A percentile compares a stretch with the other conserved stretches of the same genome.
Evolutionary conservation across 2,113 vertebrate genomes (phyloP).

Genomic region (Agelaius tricolor): DNA sequence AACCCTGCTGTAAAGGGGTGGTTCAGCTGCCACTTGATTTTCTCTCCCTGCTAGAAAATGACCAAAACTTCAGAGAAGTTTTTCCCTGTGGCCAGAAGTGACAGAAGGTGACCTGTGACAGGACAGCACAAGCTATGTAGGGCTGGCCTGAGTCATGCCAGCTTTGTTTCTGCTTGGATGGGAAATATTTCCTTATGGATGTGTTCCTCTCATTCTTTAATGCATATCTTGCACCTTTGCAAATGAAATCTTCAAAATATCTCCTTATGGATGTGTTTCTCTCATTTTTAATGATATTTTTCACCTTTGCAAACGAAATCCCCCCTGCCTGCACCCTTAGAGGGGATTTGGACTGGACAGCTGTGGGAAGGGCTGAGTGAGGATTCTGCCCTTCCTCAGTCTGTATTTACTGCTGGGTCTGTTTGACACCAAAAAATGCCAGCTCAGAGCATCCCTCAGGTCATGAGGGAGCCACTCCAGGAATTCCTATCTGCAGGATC

Average conservation of each 20-base stretch:
- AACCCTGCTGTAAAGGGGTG: neutral
- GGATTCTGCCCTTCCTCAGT: neutral
- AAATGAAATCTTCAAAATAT: too few relatives aligned
- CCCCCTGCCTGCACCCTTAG: neutral
- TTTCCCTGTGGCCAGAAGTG: neutral
- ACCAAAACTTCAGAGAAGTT: neutral
- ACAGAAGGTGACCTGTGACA: neutral
- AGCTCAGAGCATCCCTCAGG: neutral
- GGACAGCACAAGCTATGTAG: accelerated
- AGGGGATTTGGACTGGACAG: neutral
- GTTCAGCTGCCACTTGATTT: neutral
- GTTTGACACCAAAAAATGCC: neutral
- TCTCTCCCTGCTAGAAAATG: neutral
- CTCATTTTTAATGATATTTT: too few relatives aligned
- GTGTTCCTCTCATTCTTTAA: too few relatives aligned
- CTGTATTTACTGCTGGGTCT: neutral
- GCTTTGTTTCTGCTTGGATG: too few relatives aligned
- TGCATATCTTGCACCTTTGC: too few relatives aligned
- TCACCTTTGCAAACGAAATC: too few relatives aligned
- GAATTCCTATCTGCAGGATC: neutral
- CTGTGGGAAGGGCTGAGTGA: neutral
- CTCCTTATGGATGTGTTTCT: too few relatives aligned
- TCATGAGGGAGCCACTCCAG: neutral
- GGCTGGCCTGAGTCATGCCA: too few relatives aligned
- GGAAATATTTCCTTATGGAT: too few relatives aligned